phyloP scores from a whole-genome alignment of 2,113 vertebrate species.

The Oreochromis niloticus region DNA sequence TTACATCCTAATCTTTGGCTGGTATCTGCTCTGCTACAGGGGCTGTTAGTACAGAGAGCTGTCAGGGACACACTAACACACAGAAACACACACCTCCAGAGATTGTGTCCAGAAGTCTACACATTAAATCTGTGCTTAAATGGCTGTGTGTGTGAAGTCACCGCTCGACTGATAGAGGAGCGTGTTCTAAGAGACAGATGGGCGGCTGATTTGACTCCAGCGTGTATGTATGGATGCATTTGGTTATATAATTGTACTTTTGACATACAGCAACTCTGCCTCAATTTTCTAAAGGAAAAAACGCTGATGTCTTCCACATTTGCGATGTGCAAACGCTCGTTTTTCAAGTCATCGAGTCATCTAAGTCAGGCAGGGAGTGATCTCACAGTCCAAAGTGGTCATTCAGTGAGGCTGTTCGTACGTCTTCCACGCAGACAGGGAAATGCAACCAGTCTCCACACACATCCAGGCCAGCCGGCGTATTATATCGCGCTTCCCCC shows the following conservation, averaged over 20 bases:
- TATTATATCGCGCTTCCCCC: conserved; percentile 9
- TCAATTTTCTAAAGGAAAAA: background rate
- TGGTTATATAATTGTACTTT: conserved; percentile 44
- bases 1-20: conserved; percentile 70
- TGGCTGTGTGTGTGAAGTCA: conserved; percentile 7
- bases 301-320: conserved; percentile 3
- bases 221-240: conserved; percentile 1
- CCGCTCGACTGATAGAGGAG: conserved; percentile 35
- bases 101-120: conserved; percentile 46
- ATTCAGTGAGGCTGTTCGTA: background rate
- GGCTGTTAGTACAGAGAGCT: conserved; percentile 44
- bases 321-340: background rate
- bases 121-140: conserved; percentile 45
- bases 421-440: background rate
- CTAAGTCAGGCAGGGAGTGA: background rate
- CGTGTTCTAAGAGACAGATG: conserved; percentile 36
- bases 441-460: background rate
- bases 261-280: background rate
- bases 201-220: conserved; percentile 22
- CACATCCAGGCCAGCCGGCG: background rate
- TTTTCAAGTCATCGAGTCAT: conserved; percentile 26
- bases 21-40: conserved; percentile 64
- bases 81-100: conserved; percentile 17
- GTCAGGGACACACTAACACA: conserved; percentile 30
- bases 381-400: conserved; percentile 30